Conservation (phyloP, 2,888 invertebrate species). For the Tigriopus californicus region DNA sequence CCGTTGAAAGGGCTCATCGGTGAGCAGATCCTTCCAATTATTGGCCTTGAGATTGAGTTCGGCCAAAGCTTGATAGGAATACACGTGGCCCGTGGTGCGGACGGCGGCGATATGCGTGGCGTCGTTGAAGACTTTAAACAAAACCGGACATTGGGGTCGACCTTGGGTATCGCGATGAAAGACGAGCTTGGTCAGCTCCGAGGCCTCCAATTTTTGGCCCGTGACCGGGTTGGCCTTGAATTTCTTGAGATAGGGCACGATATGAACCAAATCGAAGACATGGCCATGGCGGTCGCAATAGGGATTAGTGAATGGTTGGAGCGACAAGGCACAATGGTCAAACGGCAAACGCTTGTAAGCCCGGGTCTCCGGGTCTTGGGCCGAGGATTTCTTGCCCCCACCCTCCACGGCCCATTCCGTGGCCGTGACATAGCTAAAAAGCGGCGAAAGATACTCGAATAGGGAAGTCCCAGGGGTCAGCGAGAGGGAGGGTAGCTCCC, state of each 20-base stretch:
- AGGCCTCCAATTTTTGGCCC: constrained; percentile 62
- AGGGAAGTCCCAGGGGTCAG: too few relatives aligned
- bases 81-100: constrained; percentile 82
- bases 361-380: constrained; percentile 41
- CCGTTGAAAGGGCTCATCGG: constrained; percentile 65
- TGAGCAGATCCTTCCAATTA: constrained; percentile 82
- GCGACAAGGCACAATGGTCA: constrained; percentile 72
- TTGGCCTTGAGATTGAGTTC: constrained; percentile 85
- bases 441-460: too few relatives aligned
- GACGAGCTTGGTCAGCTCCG: constrained; percentile 60
- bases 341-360: constrained; percentile 79
- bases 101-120: constrained; percentile 84
- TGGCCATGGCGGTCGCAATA: constrained; percentile 77
- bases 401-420: constrained; percentile 77
- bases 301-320: constrained; percentile 80
- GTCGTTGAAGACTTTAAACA: constrained; percentile 78
- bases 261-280: constrained; percentile 72
- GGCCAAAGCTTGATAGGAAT: constrained; percentile 62
- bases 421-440: constrained; percentile 54
- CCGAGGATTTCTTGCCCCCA: constrained; percentile 59
- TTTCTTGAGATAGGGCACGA: constrained; percentile 68
- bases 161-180: constrained; percentile 67
- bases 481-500: too few relatives aligned
- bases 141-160: constrained; percentile 77
- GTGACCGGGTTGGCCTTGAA: constrained; percentile 85